A percentile compares a stretch with the other conserved stretches of the same genome.
These are phyloP conservation scores for Incurvaria masculella DNA, from an alignment of 2,888 invertebrate genomes.

Conservation along the genomic window DNA sequence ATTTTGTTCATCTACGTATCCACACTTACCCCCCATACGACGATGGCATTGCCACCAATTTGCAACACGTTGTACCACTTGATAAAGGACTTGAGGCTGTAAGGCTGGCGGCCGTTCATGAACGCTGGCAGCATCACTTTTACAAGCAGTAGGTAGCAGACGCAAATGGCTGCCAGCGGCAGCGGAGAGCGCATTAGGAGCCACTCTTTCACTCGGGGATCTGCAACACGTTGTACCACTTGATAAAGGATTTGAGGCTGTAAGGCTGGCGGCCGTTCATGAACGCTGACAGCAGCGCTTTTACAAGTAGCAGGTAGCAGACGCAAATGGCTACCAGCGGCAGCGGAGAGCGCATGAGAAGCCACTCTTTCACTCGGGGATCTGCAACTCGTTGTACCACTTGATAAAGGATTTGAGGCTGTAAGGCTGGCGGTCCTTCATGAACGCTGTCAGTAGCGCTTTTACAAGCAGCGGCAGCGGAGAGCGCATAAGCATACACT, in stretches of 20 bases:
- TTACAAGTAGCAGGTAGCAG: slow-evolving; percentile 56
- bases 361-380: slow-evolving; percentile 60
- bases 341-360: slow-evolving; percentile 59
- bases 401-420: slow-evolving; percentile 63
- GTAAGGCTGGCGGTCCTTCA: slow-evolving; percentile 67
- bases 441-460: slow-evolving; percentile 60
- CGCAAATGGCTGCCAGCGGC: slow-evolving; percentile 47
- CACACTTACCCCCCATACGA: slow-evolving; percentile 66
- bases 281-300: slow-evolving; percentile 56
- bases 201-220: slow-evolving; percentile 62
- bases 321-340: slow-evolving; percentile 47
- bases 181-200: slow-evolving; percentile 60
- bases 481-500: slow-evolving; percentile 61
- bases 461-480: slow-evolving; percentile 58
- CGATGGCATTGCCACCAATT: slow-evolving; percentile 64
- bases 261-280: slow-evolving; percentile 71
- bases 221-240: slow-evolving; percentile 66
- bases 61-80: slow-evolving; percentile 78
- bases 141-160: slow-evolving; percentile 55
- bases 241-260: slow-evolving; percentile 62
- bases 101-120: slow-evolving; percentile 70
- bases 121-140: slow-evolving; percentile 57
- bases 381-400: slow-evolving; percentile 71
- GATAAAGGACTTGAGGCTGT: slow-evolving; percentile 62
- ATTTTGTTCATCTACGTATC: too few species aligned